phyloP scores from a whole-genome alignment of 2,113 vertebrate genomes.

The Epinephelus cyanopodus region DNA sequence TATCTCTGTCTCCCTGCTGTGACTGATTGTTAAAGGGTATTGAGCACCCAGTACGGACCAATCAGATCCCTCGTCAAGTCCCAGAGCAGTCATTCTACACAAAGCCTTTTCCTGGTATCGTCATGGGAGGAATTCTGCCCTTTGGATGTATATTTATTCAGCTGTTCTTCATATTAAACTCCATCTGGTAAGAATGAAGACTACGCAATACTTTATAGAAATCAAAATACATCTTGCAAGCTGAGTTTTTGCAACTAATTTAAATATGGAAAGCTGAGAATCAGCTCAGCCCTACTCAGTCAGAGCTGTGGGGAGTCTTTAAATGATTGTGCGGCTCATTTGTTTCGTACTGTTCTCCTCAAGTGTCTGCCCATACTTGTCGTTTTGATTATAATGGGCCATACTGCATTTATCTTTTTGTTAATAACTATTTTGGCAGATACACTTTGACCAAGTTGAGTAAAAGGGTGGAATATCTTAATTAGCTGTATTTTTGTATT shows the following conservation, averaged over 20 bases:
- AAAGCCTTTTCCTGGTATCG: slow-evolving; percentile 91
- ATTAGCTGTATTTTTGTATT: neutral
- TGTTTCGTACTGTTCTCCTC: neutral
- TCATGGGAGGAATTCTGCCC: slow-evolving; percentile 95
- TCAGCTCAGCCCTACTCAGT: neutral
- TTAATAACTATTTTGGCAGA: neutral
- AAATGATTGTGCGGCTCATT: too few species aligned
- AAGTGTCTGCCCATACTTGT: neutral
- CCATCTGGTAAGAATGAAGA: slow-evolving; percentile 89
- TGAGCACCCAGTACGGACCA: slow-evolving; percentile 94
- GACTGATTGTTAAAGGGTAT: slow-evolving; percentile 85
- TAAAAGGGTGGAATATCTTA: neutral
- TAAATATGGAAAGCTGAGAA: neutral
- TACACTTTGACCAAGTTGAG: neutral
- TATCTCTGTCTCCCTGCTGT: neutral
- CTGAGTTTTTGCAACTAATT: neutral
- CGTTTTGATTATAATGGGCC: neutral
- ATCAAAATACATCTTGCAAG: neutral
- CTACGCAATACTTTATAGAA: neutral
- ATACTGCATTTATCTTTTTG: neutral
- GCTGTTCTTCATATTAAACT: slow-evolving; percentile 97
- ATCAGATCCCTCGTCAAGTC: slow-evolving; percentile 97
- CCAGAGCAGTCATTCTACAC: slow-evolving; percentile 96
- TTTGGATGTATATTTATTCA: slow-evolving; percentile 97
- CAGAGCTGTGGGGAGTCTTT: neutral